A percentile compares a stretch with the other conserved stretches of the same genome.
These are phyloP conservation scores for Lophius piscatorius DNA, from an alignment of 2,113 vertebrate genomes.

Conservation along the genomic window DNA sequence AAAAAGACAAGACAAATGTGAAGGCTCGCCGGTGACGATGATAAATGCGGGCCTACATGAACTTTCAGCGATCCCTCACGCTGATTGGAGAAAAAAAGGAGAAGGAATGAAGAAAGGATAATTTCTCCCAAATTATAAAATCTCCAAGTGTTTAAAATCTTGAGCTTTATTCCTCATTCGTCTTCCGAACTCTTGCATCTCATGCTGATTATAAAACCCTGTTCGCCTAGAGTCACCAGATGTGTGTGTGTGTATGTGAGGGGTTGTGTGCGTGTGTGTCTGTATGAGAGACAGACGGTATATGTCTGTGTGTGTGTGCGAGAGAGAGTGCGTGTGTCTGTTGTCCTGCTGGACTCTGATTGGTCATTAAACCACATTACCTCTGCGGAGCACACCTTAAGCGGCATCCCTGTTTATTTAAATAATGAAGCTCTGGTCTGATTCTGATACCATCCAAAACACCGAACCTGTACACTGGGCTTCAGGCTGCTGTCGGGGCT, in stretches of 20 bases:
- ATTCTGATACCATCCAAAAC: not conserved
- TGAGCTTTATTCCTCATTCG: conserved; percentile 41
- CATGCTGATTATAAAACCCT: conserved; percentile 40
- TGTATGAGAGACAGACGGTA: too few species aligned
- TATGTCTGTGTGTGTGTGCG: too few species aligned
- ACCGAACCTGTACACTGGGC: not conserved
- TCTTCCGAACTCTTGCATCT: conserved; percentile 46
- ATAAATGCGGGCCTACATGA: conserved; percentile 15
- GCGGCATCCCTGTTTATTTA: conserved; percentile 13
- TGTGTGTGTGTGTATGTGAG: too few species aligned
- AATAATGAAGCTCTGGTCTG: conserved; percentile 26
- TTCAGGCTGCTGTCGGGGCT: not conserved
- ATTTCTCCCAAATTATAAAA: too few species aligned
- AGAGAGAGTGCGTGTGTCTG: too few species aligned
- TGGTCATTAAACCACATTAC: conserved; percentile 2
- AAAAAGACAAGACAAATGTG: conserved; percentile 18
- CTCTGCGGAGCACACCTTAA: conserved; percentile 15
- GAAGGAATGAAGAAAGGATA: too few species aligned
- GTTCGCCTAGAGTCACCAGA: too few species aligned
- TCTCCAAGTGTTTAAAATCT: too few species aligned
- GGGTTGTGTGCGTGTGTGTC: too few species aligned
- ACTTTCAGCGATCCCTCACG: conserved; percentile 11
- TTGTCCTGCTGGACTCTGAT: too few species aligned
- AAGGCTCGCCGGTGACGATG: conserved; percentile 2
- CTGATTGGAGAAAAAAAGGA: too few species aligned